phyloP scores from a whole-genome alignment of 2,797 vertebrate species.

The Atherinosoma microstoma region DNA sequence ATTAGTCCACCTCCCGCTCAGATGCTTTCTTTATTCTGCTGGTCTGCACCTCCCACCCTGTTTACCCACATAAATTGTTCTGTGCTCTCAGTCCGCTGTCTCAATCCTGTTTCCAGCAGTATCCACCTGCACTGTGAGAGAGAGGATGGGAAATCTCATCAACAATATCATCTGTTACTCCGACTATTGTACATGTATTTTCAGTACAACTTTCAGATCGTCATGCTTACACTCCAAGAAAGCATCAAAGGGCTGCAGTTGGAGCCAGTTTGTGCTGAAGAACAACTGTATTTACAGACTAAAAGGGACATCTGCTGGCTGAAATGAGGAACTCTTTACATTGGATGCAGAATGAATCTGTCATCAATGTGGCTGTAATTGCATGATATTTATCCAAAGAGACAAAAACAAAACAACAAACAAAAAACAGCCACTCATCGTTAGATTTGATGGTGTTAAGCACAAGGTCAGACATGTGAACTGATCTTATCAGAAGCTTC shows the following conservation, averaged over 20 bases:
- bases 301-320: constrained; percentile 75
- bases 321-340: constrained; percentile 20
- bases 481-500: not conserved
- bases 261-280: not conserved
- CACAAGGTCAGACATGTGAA: not conserved
- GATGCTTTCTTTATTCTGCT: constrained; percentile 62
- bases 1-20: constrained; percentile 74
- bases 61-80: constrained; percentile 72
- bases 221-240: not conserved
- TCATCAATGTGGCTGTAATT: not conserved
- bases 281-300: constrained; percentile 19
- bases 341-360: not conserved
- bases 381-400: not conserved
- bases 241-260: constrained; percentile 9
- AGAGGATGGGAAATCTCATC: constrained; percentile 34
- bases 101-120: constrained; percentile 34
- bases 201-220: constrained; percentile 15
- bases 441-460: not conserved
- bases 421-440: not conserved
- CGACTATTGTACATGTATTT: not conserved
- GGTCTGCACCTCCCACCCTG: constrained; percentile 58
- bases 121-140: constrained; percentile 57
- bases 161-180: constrained; percentile 1
- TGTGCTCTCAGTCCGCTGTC: constrained; percentile 40
- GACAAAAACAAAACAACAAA: not conserved